Base-by-base conservation (phyloP, 2,888 invertebrate species). In the Pasiphila rectangulata region DNA sequence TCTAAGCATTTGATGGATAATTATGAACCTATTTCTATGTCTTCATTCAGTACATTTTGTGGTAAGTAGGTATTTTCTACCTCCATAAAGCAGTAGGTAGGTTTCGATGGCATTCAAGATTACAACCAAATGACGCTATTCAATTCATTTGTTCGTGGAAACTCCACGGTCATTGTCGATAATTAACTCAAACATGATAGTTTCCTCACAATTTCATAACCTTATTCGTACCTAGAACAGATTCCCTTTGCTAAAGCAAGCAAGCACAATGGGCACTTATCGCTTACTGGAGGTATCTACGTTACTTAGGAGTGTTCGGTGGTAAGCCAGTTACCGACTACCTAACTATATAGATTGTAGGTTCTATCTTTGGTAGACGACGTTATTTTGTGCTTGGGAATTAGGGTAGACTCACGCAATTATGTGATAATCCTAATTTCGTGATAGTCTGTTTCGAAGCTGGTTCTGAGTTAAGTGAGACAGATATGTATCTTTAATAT, bases 71-170 rank as follows among this genome's bases (percentile, higher is more conserved):
- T 29, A 2, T n/a, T n/a, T n/a, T n/a, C n/a, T n/a, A n/a, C n/a
- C n/a, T n/a, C n/a, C 5, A 13, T 25, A 6, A 25, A 25, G 1
- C 3, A 4, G 10, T 4, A 29, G 13, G 0, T 17, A 19, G 7
- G 9, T 38, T 25, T 21, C 7, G 1, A 21, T 21, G 21, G 21
- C 21, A 6, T 21, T 21, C 21, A 21, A 7, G n/a, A n/a, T 4
- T 4, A 21, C 6, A 4, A 6, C 21, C 21, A 7, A 59, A 63
- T 67, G 68, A 63, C 64, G 66, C 56, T 59, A 55, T 59, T 57
- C 61, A 59, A 58, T 61, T 59, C 61, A 69, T 69, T 69, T 63
- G 68, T 71, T 64, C 63, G 58, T 61, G 60, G 61, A 67, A 68
- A 60, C 70, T 59, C 63, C 69, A 67, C 68, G 69, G 71, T 61